Base-by-base conservation (phyloP, 1,140 invertebrate species). In the Himalopsyche phryganea region DNA sequence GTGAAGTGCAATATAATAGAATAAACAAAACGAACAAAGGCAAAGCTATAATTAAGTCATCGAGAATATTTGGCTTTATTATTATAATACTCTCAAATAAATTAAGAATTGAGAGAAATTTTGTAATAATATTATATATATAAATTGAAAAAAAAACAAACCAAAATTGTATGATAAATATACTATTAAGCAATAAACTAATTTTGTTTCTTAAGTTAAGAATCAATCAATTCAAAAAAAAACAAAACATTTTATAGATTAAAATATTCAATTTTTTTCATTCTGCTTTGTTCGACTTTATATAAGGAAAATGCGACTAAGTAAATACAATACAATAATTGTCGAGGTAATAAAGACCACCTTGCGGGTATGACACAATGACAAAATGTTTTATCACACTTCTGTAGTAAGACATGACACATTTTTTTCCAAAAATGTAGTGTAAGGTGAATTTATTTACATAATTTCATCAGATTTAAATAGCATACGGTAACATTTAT, bases 181-280 rank as follows among this genome's bases (percentile, higher is more conserved):
- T 44, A 52, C 44, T 51, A 42, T n/a, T 60, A 49, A 60, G 58
- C 58, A 53, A 60, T 60, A 60, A 52, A 60, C 14, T 60, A 49
- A 60, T 60, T 53, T 60, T 60, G 23, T 60, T 60, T 53, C 14
- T 53, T 47, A 55, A 49, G 17, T 23, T 48, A 53, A 60, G 50
- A 45, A 38, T 52, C 41, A 35, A 59, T 38, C 38, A 19, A 47
- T 51, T 38, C 18, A 35, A 28, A 6, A 40, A 4, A 13, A 40
- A 6, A 40, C 38, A 13, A 40, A 15, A 40, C 15, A 40, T 40
- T 40, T 13, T 3, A 15, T 40, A 40, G 15, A 11, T 40, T n/a
- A 13, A 13, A 28, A 28, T 9, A 28, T 28, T 28, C 23, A 28
- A 28, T 28, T 28, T 5, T 7, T 35, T 40, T 40, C 38, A 40